A percentile compares a stretch with the other conserved stretches of the same genome.
Evolutionary conservation across 2,888 invertebrate genomes (phyloP).

Genomic region (Ochropacha duplaris): DNA sequence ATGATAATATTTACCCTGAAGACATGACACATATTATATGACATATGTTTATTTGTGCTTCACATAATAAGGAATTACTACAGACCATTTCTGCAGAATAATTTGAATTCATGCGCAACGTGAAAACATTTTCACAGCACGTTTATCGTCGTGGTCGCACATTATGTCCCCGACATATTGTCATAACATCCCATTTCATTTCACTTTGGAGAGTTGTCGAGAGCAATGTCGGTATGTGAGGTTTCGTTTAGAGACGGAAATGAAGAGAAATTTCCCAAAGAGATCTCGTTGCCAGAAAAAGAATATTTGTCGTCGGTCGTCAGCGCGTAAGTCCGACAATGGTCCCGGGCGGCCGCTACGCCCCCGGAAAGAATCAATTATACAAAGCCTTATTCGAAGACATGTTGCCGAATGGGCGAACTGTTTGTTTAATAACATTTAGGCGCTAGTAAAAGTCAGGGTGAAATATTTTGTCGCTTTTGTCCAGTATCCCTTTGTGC

Average conservation of each 20-base stretch:
- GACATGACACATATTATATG: no score
- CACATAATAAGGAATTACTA: slow-evolving; percentile 21
- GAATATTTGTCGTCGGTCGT: slow-evolving; percentile 70
- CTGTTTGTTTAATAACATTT: slow-evolving; percentile 83
- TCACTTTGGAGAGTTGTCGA: slow-evolving; percentile 68
- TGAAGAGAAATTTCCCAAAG: slow-evolving; percentile 73
- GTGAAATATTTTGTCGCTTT: slow-evolving; percentile 71
- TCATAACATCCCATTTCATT: slow-evolving; percentile 78
- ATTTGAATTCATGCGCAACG: slow-evolving; percentile 40
- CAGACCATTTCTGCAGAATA: slow-evolving; percentile 31
- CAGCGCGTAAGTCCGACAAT: slow-evolving; percentile 53
- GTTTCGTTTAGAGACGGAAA: slow-evolving; percentile 75
- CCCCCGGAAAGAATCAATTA: slow-evolving; percentile 83
- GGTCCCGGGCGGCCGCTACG: slow-evolving; percentile 56
- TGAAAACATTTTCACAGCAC: slow-evolving; percentile 45
- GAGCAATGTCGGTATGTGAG: slow-evolving; percentile 64
- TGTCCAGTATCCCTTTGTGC: slow-evolving; percentile 64
- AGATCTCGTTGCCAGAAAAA: slow-evolving; percentile 61
- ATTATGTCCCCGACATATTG: slow-evolving; percentile 66
- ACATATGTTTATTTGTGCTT: background rate
- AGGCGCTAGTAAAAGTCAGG: slow-evolving; percentile 70
- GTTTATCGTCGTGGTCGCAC: slow-evolving; percentile 49
- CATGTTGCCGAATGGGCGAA: slow-evolving; percentile 78
- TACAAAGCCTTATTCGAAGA: slow-evolving; percentile 66
- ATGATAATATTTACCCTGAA: background rate